Percentiles rank a stretch among this genome's conserved stretches.
These are phyloP conservation scores for Homalodisca vitripennis DNA, from an alignment of 1,140 invertebrate genomes.

Conservation along the genomic window DNA sequence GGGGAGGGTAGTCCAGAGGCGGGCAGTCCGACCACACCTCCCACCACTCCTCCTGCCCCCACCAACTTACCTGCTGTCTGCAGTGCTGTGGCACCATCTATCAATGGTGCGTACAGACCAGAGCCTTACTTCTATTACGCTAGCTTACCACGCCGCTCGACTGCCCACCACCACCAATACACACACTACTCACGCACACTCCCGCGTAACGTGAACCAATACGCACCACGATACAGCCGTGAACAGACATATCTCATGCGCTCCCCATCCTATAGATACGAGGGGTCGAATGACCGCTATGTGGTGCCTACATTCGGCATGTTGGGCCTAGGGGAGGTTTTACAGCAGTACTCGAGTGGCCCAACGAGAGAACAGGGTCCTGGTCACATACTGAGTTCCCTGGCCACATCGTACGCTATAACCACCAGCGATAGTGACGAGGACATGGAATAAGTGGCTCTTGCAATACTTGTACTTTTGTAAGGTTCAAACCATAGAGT, in stretches of 20 bases:
- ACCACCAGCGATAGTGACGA: constrained; percentile 33
- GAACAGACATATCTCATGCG: constrained; percentile 24
- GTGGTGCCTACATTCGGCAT: constrained; percentile 27
- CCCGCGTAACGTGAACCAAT: constrained; percentile 7
- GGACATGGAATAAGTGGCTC: constrained; percentile 22
- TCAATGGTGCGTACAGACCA: constrained; percentile 31
- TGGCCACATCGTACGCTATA: constrained; percentile 28
- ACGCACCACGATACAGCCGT: neutral
- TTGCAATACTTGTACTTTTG: too few species aligned
- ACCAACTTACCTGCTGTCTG: neutral
- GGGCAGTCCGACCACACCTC: neutral
- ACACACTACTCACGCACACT: constrained; percentile 10
- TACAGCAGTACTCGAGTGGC: constrained; percentile 27
- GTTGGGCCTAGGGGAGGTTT: constrained; percentile 25
- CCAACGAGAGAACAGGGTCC: neutral
- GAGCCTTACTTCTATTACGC: constrained; percentile 27
- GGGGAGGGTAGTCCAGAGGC: neutral
- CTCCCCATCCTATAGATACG: neutral
- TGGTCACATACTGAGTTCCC: constrained; percentile 18
- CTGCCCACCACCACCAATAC: constrained; percentile 2
- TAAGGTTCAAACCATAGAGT: too few species aligned
- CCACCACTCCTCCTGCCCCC: neutral
- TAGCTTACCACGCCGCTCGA: constrained; percentile 26
- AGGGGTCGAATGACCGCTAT: neutral
- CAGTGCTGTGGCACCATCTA: constrained; percentile 24